Base-by-base conservation (phyloP, 2,797 vertebrate genomes). In the Coreius guichenoti region DNA sequence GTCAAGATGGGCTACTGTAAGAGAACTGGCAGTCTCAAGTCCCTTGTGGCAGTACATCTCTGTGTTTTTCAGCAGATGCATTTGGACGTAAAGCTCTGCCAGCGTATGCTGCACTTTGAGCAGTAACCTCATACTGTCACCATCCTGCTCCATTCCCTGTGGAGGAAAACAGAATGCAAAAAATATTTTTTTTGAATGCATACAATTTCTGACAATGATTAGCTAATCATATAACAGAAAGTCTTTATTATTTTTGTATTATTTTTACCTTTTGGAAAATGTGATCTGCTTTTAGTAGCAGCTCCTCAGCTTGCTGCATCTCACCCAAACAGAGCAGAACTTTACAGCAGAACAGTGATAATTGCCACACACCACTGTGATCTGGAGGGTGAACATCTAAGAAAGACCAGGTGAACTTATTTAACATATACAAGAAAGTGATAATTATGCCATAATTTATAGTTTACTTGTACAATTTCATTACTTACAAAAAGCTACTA, bases 281-380 rank as follows among this genome's bases (percentile, higher is more conserved):
- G 51, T 81, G 51, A 78, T 91, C 91, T 87, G 61, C 39, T 51
- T 80, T 49, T 13, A 80, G 82, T 39, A 93, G 86, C 11, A 91
- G 23, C 14, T 72, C 39, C 73, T 90, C 86, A 1, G 91, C 83
- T 82, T 91, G 90, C 6, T 4, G 82, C 33, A 47, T 90, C 83
- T 91, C 91, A 73, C 91, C 92, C 84, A 92, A 65, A 83, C 86
- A 75, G 65, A 91, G 92, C 43, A 93, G 85, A 87, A 92, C 87
- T 23, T 90, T 90, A 0, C 65, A 91, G 14, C 81, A 91, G 74
- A 91, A 91, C 67, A 82, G 49, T 43, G 76, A 43, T 39, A 73
- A 67, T 63, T 54, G 72, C 17, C 73, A 80, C 14, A 33, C 9
- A 58, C 33, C 56, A 23, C 54, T 70, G 31, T 49, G 43, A 78